A percentile compares a stretch with the other conserved stretches of the same genome.
Evolutionary conservation across 1,140 invertebrate genomes (phyloP).

Genomic region (Adoxophyes honmai): DNA sequence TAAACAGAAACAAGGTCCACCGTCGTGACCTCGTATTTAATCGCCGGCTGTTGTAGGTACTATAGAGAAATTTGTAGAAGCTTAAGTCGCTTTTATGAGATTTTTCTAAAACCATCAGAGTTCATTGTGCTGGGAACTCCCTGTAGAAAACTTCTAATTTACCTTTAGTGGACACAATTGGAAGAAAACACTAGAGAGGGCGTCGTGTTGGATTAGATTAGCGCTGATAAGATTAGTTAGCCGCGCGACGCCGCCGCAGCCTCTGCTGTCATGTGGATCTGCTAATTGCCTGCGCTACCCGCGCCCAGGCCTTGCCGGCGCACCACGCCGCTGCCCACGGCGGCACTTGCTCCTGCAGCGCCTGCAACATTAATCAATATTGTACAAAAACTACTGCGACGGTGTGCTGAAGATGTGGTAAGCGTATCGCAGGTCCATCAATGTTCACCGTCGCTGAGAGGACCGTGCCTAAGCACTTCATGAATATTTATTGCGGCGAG

Average conservation of each 20-base stretch:
- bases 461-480: slow-evolving; percentile 37
- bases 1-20: too few relatives aligned
- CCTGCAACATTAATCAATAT: slow-evolving; percentile 21
- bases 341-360: slow-evolving; percentile 1
- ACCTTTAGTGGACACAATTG: slow-evolving; percentile 73
- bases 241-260: slow-evolving; percentile 37
- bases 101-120: slow-evolving; percentile 32
- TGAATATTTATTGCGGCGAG: slow-evolving; percentile 51
- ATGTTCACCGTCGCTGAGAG: slow-evolving; percentile 22
- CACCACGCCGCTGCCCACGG: neutral
- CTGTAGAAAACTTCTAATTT: slow-evolving; percentile 69
- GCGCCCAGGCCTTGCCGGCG: neutral
- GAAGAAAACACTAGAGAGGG: slow-evolving; percentile 72
- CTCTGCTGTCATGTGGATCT: slow-evolving; percentile 43
- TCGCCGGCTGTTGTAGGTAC: neutral
- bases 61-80: neutral
- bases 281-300: slow-evolving; percentile 43
- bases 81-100: slow-evolving; percentile 17
- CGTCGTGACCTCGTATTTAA: too few relatives aligned
- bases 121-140: slow-evolving; percentile 41
- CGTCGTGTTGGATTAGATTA: slow-evolving; percentile 70
- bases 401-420: slow-evolving; percentile 20
- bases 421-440: slow-evolving; percentile 22
- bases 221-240: slow-evolving; percentile 63
- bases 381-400: slow-evolving; percentile 18